Base-by-base conservation (phyloP, 2,113 vertebrate species). In the western clawed frog (Xenopus tropicalis) region DNA sequence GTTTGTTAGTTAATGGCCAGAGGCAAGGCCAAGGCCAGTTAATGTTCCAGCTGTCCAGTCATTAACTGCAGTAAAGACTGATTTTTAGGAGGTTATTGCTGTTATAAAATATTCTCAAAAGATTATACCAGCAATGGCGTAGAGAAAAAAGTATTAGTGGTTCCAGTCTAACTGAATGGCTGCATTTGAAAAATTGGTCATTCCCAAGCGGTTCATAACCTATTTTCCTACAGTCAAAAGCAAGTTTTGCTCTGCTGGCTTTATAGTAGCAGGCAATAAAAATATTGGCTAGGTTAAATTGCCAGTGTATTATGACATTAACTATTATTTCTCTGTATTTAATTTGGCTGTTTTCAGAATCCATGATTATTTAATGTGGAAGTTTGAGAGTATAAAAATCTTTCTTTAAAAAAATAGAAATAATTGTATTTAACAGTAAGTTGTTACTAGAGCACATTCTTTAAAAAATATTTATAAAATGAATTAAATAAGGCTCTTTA, bases 251-350 rank as follows among this genome's bases (percentile, higher is more conserved):
- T 92, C 91, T 86, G 91, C 90, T 92, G 91, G 89, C 86, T 92
- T 92, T 92, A 92, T 92, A 86, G 89, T 88, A 92, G 87, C 87
- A 90, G 88, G 90, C 90, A 88, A 91, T 92, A 92, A 92, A 92
- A 92, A 92, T 89, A 90, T 89, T 90, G 91, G 90, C 90, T 90
- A 90, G 91, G 90, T 91, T 90, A 91, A 91, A 90, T 87, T 88
- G 89, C 88, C 90, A 86, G 89, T 73, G 74, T 86, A 86, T 88
- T 88, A 88, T 81, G 84, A 87, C 88, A 84, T 89, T 92, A 91
- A 89, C 90, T 88, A 86, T 88, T 89, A 85, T 89, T 89, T 86
- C 83, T 85, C 89, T 89, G 88, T 89, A 87, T 85, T 90, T 91
- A 90, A 89, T 90, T 91, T 89, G 89, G 88, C 87, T 78, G 62